These are phyloP conservation scores for Melanotus villosus DNA, from an alignment of 2,888 invertebrate genomes.

Conservation along the genomic window DNA sequence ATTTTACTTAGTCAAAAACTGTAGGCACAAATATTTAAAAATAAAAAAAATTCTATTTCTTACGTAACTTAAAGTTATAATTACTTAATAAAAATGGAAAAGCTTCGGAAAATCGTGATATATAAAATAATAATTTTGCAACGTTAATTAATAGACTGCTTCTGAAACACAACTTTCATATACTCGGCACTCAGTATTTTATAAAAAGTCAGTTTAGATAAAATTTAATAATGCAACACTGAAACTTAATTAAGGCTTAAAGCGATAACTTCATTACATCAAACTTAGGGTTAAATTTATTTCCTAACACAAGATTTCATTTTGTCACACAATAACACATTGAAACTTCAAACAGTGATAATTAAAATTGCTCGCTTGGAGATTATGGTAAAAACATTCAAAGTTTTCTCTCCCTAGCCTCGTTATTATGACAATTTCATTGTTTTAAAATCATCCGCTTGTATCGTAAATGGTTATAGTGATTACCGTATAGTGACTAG, in stretches of 20 bases:
- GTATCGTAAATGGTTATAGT: slow-evolving; percentile 27
- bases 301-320: neutral
- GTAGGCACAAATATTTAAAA: no score
- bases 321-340: slow-evolving; percentile 7
- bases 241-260: no score
- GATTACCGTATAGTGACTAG: slow-evolving; percentile 36
- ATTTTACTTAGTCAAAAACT: no score
- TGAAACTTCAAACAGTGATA: neutral
- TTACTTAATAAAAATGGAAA: no score
- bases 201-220: neutral
- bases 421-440: slow-evolving; percentile 35
- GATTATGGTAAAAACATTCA: slow-evolving; percentile 11
- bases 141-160: no score
- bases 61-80: no score
- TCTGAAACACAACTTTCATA: no score
- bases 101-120: no score
- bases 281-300: neutral
- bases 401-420: slow-evolving; percentile 10
- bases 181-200: slow-evolving; percentile 3
- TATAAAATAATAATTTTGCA: no score
- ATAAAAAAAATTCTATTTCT: no score
- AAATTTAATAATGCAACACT: neutral
- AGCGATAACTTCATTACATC: slow-evolving; percentile 2
- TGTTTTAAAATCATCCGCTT: slow-evolving; percentile 42
- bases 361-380: slow-evolving; percentile 19